Evolutionary conservation across 2,113 vertebrate genomes (phyloP).

Genomic region (Crotophaga sulcirostris): DNA sequence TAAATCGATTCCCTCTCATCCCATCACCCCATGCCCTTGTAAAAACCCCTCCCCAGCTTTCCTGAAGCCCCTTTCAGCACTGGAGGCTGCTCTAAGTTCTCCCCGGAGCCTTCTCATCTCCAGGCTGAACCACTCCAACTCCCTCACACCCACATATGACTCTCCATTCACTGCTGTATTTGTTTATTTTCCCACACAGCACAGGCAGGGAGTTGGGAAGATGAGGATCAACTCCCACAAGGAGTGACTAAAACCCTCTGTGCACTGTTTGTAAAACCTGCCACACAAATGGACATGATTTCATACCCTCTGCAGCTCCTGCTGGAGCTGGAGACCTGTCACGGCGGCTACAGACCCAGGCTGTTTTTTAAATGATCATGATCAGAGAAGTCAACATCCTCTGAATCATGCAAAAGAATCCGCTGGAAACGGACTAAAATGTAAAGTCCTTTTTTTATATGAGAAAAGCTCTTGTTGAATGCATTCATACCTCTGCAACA

Average conservation of each 20-base stretch:
- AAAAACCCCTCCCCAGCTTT: too few species aligned
- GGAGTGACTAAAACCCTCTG: background rate
- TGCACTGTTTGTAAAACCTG: background rate
- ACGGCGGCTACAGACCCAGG: background rate
- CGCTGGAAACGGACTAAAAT: background rate
- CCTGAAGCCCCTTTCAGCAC: too few species aligned
- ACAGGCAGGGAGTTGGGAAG: background rate
- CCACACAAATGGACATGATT: background rate
- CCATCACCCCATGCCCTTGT: too few species aligned
- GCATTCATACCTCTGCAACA: background rate
- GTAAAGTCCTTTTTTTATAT: background rate
- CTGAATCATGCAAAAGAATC: background rate
- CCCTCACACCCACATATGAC: background rate
- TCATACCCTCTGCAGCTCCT: background rate
- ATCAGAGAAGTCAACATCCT: background rate
- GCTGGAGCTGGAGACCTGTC: background rate
- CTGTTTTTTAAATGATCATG: background rate
- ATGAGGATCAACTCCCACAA: background rate
- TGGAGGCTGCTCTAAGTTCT: too few species aligned
- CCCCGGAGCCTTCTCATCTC: too few species aligned
- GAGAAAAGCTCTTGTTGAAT: background rate
- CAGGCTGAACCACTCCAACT: too few species aligned
- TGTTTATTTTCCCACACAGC: background rate
- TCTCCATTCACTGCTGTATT: too few species aligned
- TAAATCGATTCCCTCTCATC: too few species aligned